Evolutionary conservation across 2,888 invertebrate genomes (phyloP).

Genomic region (Pristionchus arcanus): DNA sequence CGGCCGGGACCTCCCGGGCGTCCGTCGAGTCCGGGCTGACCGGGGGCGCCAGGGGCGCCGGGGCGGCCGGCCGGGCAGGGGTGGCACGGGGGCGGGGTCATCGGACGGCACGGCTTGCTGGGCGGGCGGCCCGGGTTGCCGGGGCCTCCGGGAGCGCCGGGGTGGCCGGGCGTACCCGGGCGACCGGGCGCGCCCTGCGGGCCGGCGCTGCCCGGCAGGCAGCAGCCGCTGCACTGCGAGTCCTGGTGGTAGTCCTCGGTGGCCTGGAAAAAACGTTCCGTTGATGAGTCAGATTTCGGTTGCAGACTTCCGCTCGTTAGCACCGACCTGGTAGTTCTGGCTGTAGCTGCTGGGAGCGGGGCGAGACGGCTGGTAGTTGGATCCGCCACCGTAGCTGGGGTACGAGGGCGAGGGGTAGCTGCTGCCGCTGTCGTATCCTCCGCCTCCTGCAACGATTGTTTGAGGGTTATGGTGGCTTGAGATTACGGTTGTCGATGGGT

Average conservation of each 20-base stretch:
- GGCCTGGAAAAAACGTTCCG: neutral
- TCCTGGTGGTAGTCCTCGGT: slow-evolving; percentile 54
- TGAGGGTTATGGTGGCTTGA: neutral
- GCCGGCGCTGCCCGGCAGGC: slow-evolving; percentile 63
- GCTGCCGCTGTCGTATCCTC: neutral
- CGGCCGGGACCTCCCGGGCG: slow-evolving; percentile 50
- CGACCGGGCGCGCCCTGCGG: slow-evolving; percentile 59
- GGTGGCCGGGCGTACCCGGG: slow-evolving; percentile 60
- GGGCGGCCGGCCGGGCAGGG: slow-evolving; percentile 49
- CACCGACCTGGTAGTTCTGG: slow-evolving; percentile 52
- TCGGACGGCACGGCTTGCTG: slow-evolving; percentile 26
- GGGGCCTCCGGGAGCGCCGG: slow-evolving; percentile 56
- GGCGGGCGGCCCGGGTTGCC: slow-evolving; percentile 54
- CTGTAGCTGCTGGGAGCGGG: slow-evolving; percentile 8
- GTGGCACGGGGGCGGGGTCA: slow-evolving; percentile 48
- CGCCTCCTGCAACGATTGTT: slow-evolving; percentile 36
- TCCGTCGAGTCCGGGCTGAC: slow-evolving; percentile 23
- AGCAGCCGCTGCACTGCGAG: slow-evolving; percentile 58
- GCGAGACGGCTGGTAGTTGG: slow-evolving; percentile 25
- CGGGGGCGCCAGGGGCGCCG: slow-evolving; percentile 51
- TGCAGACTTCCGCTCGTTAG: neutral
- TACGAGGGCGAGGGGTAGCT: neutral
- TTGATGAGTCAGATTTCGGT: neutral
- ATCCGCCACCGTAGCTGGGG: slow-evolving; percentile 40
- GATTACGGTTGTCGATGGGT: slow-evolving; percentile 12